Evolutionary conservation across 2,888 invertebrate genomes (phyloP), one percentile per base, ranked within the genome.

Genomic region (Eudasyphora cyanicolor): DNA sequence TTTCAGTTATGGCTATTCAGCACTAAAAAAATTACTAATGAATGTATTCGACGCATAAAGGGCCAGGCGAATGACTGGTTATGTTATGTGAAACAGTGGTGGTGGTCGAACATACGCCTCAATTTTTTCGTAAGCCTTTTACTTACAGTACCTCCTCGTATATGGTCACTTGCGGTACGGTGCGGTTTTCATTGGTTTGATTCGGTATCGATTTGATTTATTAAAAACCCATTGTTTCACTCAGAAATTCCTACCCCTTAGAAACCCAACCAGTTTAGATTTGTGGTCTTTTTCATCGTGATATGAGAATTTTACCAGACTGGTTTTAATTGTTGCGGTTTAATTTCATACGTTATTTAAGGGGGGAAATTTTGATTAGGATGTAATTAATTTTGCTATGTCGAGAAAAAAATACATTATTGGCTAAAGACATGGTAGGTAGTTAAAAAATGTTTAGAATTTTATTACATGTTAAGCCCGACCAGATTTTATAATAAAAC

Each of bases 1-100:
- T 51, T 71, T 51, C 54, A 54, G 42, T 67, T 35, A 67, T 38
- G 35, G 71, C 2, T 32, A 54, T 71, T 71, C 24, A 42, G 21
- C 1, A 62, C 32, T 27, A 62, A 32, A 4, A 32, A 32, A 32
- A 32, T n/a, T n/a, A n/a, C n/a, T n/a, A n/a, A n/a, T n/a, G n/a
- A n/a, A n/a, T n/a, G n/a, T n/a, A n/a, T n/a, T n/a, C n/a, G 27
- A 14, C 27, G n/a, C 27, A 60, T 29, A 60, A 60, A 60, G 21
- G 14, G 27, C 27, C 19, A 54, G 54, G 24, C 19, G n/a, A n/a
- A n/a, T n/a, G n/a, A n/a, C n/a, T n/a, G n/a, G n/a, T n/a, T n/a
- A n/a, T n/a, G 60, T n/a, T 45, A 45, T n/a, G 45, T 4, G 32
- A 32, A 6, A 6, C 32, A 32, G 12, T 54, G 54, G 54, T 21